Evolutionary conservation across 2,113 vertebrate genomes (phyloP).

Genomic region (Furnarius figulus): DNA sequence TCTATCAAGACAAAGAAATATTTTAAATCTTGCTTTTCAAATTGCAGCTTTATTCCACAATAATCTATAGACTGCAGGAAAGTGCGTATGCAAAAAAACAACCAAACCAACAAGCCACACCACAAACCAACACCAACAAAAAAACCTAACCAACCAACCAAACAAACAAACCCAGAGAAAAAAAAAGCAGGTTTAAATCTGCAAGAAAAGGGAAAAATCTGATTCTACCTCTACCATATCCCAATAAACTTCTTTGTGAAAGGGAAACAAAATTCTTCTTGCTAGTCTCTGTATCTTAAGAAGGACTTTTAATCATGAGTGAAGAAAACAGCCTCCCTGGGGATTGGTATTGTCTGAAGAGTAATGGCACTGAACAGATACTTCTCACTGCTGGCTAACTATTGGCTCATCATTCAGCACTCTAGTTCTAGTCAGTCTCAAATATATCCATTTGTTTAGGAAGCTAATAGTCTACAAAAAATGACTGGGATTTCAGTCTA

Average conservation of each 20-base stretch:
- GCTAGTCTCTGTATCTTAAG: background rate
- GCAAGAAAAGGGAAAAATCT: background rate
- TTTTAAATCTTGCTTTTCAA: background rate
- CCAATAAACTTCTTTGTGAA: background rate
- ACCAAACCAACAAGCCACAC: background rate
- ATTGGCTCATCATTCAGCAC: background rate
- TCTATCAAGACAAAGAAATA: background rate
- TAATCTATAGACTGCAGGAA: background rate
- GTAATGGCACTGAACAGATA: background rate
- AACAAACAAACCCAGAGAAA: background rate
- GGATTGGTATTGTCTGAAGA: background rate
- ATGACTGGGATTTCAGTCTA: background rate
- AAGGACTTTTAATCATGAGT: background rate
- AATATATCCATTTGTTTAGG: background rate
- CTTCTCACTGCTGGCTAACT: background rate
- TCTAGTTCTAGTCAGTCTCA: background rate
- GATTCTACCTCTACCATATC: background rate
- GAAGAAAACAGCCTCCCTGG: background rate
- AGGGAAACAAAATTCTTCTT: background rate
- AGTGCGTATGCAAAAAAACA: background rate
- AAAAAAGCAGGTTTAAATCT: background rate
- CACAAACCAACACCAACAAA: background rate
- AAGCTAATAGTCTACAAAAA: background rate
- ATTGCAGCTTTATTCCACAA: background rate
- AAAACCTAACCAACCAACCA: background rate